Base-by-base conservation (phyloP, 2,888 invertebrate species). In the Leucozona laternaria region DNA sequence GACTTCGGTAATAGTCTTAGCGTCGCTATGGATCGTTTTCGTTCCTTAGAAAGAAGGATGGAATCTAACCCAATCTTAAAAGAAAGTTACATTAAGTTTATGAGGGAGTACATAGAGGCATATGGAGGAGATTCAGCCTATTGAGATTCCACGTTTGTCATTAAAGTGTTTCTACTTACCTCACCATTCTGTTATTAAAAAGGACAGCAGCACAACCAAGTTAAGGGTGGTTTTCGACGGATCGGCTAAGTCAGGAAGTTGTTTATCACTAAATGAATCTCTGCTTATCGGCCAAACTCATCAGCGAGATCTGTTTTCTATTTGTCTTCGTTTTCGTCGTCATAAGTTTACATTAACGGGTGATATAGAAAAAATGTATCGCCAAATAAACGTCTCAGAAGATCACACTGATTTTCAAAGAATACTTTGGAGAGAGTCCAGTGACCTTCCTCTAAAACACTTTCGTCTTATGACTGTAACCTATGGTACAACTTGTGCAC, bases 331-430 rank as follows among this genome's bases (percentile, higher is more conserved):
- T 8, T 73, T 80, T 45, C 77, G 77, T 40, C 58, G 50, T 10
- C 78, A 86, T 60, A 62, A 62, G 10, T 80, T 45, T 37, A 60
- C 73, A 2, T 55, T 73, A 13, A 71, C 78, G n/a, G 86, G 64
- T 11, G 86, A 79, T 58, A 66, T 81, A 17, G 73, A 70, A 31
- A 78, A 86, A 48, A 86, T 86, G 78, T 81, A 78, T 48, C 86
- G 86, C 22, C 64, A 72, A 60, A 75, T 86, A 3, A 58, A 50
- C 20, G 75, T 81, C 0, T 48, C 62, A 5, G 64, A 73, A 34
- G 15, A 73, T n/a, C 58, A 78, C 50, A 11, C 71, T 0, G 40
- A 70, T 11, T 80, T 71, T 62, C 81, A 88, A 50, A 43, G 81
- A 4, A 85, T 88, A 53, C 43, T 76, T 15, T 88, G 76, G 68